Evolutionary conservation across 2,113 vertebrate genomes (phyloP), one percentile per base, ranked within the genome.

Genomic region (Chelonoidis abingdonii): DNA sequence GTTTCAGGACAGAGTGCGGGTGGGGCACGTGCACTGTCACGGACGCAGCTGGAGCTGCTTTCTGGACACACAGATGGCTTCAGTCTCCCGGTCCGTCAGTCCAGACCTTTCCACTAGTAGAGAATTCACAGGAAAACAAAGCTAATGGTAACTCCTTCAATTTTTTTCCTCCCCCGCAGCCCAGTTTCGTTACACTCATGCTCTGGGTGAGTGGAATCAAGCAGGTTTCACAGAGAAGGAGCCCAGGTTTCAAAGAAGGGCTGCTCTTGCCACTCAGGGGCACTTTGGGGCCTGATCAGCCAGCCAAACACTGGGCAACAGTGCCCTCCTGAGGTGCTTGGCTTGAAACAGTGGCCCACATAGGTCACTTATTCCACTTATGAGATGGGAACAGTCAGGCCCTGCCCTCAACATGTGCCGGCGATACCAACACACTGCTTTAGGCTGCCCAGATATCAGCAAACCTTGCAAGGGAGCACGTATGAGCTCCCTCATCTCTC

Each of bases 121-220:
- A 95, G 96, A 96, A 95, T 92, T 92, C 96, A 96, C 94, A 95
- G 95, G 96, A 95, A 97, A 96, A 94, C 95, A 90, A 95, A 90
- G 5, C 95, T 89, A 95, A 97, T 94, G 94, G 96, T 94, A 96
- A 87, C 88, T 47, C 83, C 62, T 69, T 35, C 19, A 7, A 35
- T 8, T 49, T 86, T 44, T 17, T 89, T 94, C 91, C 69, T 11
- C 91, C 84, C 92, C n/a, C 25, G 84, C 87, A 44, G 13, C 84
- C 80, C 49, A 44, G 87, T 95, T 94, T 96, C 94, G 91, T 94
- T 90, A 86, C 96, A 86, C 94, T 96, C 87, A 62, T 90, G 76
- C 52, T 53, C 13, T 0, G 5, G 2, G 2, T 0, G 35, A n/a
- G 6, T 92, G 87, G 38, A 90, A 78, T 92, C 95, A 94, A 78